Conservation (phyloP, 2,888 invertebrate genomes). For the Melinopterus prodromus region DNA sequence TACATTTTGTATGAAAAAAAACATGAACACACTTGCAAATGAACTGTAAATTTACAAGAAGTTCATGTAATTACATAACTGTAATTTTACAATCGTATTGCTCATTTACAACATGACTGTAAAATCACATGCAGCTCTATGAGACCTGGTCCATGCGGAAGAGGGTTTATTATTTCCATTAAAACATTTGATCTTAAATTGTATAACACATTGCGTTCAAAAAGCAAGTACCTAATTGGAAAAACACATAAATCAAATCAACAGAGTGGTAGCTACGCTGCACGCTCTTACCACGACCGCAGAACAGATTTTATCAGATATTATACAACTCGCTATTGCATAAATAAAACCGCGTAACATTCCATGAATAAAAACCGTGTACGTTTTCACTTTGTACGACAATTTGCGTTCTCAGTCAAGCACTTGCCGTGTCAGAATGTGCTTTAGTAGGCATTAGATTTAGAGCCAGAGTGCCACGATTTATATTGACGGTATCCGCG, state of each 20-base stretch:
- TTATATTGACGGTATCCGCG: not conserved
- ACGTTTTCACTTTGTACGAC: not conserved
- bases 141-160: too few species aligned
- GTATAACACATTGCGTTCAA: not conserved
- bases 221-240: not conserved
- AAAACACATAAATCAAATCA: not conserved
- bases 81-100: too few species aligned
- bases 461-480: not conserved
- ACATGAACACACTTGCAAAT: too few species aligned
- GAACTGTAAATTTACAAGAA: too few species aligned
- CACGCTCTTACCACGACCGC: not conserved
- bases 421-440: not conserved
- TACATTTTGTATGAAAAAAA: too few species aligned
- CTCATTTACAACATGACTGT: too few species aligned
- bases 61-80: too few species aligned
- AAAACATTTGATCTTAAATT: too few species aligned
- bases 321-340: constrained; percentile 12
- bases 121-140: too few species aligned
- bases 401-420: not conserved
- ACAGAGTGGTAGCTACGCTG: not conserved
- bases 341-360: constrained; percentile 15
- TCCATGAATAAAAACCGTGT: not conserved
- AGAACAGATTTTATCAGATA: not conserved
- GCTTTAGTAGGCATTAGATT: not conserved
- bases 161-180: too few species aligned